Evolutionary conservation across 1,140 invertebrate genomes (phyloP).

Genomic region (Drosophila bocqueti): DNA sequence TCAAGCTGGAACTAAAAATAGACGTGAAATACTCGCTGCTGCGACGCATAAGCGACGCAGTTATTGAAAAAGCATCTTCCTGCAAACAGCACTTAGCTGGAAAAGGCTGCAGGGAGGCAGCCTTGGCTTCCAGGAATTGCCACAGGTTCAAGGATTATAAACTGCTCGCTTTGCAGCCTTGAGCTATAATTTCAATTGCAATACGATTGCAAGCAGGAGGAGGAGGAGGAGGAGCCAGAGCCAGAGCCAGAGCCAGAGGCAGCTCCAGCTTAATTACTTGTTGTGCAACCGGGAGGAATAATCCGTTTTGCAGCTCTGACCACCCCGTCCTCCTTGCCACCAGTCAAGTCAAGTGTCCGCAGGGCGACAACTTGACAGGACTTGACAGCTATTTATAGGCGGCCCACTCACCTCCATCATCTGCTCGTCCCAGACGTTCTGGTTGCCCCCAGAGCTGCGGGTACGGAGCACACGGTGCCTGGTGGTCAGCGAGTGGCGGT

Average conservation of each 20-base stretch:
- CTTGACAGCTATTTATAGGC: slow-evolving; percentile 51
- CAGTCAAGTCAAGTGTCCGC: slow-evolving; percentile 14
- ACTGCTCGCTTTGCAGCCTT: background rate
- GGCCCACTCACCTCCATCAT: slow-evolving; percentile 85
- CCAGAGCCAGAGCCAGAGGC: background rate
- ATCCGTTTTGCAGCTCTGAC: slow-evolving; percentile 24
- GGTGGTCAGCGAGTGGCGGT: slow-evolving; percentile 81
- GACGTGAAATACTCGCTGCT: background rate
- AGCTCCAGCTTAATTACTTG: slow-evolving; percentile 47
- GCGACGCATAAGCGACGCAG: too few relatives aligned
- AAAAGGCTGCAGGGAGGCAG: background rate
- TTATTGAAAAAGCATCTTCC: background rate
- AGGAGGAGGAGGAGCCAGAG: background rate
- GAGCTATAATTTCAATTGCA: slow-evolving; percentile 24
- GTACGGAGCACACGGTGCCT: slow-evolving; percentile 79
- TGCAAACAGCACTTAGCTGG: background rate
- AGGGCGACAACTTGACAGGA: background rate
- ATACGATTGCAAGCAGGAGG: background rate
- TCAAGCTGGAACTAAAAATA: background rate
- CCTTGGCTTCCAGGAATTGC: slow-evolving; percentile 1
- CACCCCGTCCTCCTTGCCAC: slow-evolving; percentile 3
- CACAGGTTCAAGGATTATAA: background rate
- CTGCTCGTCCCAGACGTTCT: slow-evolving; percentile 85
- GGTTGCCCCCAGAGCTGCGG: slow-evolving; percentile 77
- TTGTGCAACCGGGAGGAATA: slow-evolving; percentile 38